phyloP scores from a whole-genome alignment of 2,797 vertebrate species.

The Sebastes vulpes region DNA sequence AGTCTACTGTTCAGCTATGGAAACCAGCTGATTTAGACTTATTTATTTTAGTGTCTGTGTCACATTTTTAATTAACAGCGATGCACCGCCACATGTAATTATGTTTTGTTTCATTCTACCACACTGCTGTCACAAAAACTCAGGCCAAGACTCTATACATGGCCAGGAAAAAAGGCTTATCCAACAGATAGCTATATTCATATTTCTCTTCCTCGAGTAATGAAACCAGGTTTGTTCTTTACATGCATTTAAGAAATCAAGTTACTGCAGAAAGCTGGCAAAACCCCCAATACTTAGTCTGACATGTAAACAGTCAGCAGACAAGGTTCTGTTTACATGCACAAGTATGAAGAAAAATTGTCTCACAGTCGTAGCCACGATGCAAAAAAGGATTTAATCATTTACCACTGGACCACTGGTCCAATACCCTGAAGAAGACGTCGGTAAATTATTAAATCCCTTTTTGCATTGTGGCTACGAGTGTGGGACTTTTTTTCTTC shows the following conservation, averaged over 20 bases:
- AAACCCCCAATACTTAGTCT: background rate
- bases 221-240: background rate
- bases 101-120: background rate
- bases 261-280: background rate
- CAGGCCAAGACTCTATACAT: background rate
- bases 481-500: background rate
- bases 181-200: background rate
- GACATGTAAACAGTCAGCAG: background rate
- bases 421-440: background rate
- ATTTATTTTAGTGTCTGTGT: background rate
- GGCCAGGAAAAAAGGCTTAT: background rate
- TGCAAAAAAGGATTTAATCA: background rate
- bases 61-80: background rate
- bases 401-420: background rate
- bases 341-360: background rate
- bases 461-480: fast-evolving
- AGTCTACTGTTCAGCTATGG: background rate
- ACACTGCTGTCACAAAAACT: background rate
- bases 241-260: background rate
- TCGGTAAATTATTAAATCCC: background rate
- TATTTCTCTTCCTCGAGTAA: background rate
- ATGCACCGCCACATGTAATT: background rate
- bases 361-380: background rate
- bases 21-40: background rate
- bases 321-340: conserved; percentile 2